Evolutionary conservation across 2,797 vertebrate species (phyloP), one percentile per base, ranked within the genome.

Genomic region (Borostomias antarcticus): DNA sequence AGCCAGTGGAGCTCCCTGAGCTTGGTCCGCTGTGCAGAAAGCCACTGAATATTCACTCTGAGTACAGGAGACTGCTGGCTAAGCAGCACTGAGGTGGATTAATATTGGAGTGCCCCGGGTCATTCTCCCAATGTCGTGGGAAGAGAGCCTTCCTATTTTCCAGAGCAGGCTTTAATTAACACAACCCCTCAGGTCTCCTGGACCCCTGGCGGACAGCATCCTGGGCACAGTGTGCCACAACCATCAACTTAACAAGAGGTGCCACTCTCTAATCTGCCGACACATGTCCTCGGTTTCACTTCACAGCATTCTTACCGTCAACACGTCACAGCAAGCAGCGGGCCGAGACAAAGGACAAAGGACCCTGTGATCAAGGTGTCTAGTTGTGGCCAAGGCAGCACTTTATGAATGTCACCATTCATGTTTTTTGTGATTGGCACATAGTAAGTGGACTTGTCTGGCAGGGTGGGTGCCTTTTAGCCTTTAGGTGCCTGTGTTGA

Each of bases 91-190:
- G 21, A 71, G 52, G 26, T 79, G 74, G 76, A 85, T 87, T 87
- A 83, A 79, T 78, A 78, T 50, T 21, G 48, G 40, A 68, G 65
- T 57, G 61, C 73, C 78, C 62, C 33, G 5, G 73, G 79, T 79
- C 70, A 76, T 78, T 80, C 66, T 69, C 67, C 75, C 72, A n/a
- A 66, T 76, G 78, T 77, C 45, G 63, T 80, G 80, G 77, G 86
- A 88, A 89, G 77, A 78, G 78, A 82, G 70, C 33, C 53, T 48
- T 73, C 47, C 72, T 72, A 61, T 73, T 80, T 82, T 80, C 58
- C 65, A 61, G 70, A 69, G 75, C 37, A 64, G 71, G 64, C 82
- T 90, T 90, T 91, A 90, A 90, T 89, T 86, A 91, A 86, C 80
- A 68, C 37, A 63, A 64, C 81, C 69, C 77, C 58, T 54, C 64